A percentile compares a stretch with the other conserved stretches of the same genome.
Evolutionary conservation across 2,797 vertebrate genomes (phyloP).

Genomic region (Phrynocephalus forsythii): DNA sequence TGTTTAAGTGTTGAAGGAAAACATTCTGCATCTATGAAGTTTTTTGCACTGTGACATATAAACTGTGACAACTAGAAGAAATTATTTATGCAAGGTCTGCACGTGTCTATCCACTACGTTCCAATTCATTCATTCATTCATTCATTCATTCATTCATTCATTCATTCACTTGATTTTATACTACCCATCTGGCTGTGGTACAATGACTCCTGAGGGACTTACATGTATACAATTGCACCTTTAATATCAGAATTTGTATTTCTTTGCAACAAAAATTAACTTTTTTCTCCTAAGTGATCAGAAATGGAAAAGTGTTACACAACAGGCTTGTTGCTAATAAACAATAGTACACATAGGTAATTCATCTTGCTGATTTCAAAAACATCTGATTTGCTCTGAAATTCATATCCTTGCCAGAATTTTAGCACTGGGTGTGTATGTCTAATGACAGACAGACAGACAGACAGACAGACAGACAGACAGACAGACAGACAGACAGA

Average conservation of each 20-base stretch:
- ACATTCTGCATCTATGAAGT: neutral
- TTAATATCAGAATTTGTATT: neutral
- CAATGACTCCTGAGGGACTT: neutral
- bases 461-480: too few species aligned
- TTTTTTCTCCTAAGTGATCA: neutral
- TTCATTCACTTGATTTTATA: too few species aligned
- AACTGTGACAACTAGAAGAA: neutral
- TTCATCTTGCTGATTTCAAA: neutral
- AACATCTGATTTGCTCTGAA: neutral
- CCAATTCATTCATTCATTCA: too few species aligned
- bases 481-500: too few species aligned
- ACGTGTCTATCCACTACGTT: too few species aligned
- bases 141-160: too few species aligned
- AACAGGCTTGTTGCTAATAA: neutral
- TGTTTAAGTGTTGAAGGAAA: constrained; percentile 5
- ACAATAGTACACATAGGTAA: neutral
- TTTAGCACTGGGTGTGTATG: too few species aligned
- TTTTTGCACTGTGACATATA: neutral
- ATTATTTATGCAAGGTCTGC: neutral
- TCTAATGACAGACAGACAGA: too few species aligned
- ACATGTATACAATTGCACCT: neutral
- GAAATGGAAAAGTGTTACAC: neutral
- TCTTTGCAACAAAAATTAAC: neutral
- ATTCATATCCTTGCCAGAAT: neutral
- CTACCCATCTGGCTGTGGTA: too few species aligned